Evolutionary conservation across 2,113 vertebrate genomes (phyloP), one percentile per base, ranked within the genome.

Genomic region (Taxidea taxus): DNA sequence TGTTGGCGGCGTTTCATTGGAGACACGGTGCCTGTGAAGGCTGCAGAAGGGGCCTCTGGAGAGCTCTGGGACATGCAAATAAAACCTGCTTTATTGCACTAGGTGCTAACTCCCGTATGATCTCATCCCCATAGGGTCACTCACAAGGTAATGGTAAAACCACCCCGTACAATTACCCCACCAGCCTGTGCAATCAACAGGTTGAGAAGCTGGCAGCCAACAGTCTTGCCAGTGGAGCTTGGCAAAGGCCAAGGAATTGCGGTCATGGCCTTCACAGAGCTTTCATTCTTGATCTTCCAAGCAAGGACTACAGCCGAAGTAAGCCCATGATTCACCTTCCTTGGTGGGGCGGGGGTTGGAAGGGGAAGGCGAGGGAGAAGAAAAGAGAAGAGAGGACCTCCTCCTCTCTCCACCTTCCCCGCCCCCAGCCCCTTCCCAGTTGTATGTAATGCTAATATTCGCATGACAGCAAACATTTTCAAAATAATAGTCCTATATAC

Each of bases 401-500:
- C 68, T 31, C 56, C 68, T 49, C 81, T 54, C 66, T 16, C 86
- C 37, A 0, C 0, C 74, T 64, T n/a, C 47, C 81, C 80, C 0
- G 0, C 62, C 47, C 62, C 88, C 74, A 66, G 4, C 64, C 97
- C 97, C 96, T 96, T 97, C 96, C 82, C 94, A 72, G 94, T 82
- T 87, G 93, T 97, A 97, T 97, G 98, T 99, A 97, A 98, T 95
- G 84, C 98, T 98, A 99, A 98, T 98, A 98, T 98, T 99, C 98
- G 98, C 98, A 98, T 98, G 98, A 99, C 98, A 98, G 99, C 98
- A 99, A 99, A 98, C 98, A 98, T 99, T 98, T 99, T 99, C 98
- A 99, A 99, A 99, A 99, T 99, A 99, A 99, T 99, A 99, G 99
- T 99, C 99, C 99, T 97, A 98, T 98, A 98, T 98, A 99, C 98